A percentile compares a stretch with the other conserved stretches of the same genome.
These are phyloP conservation scores for Bombyx mori DNA, from an alignment of 1,140 invertebrate genomes.

Conservation along the genomic window ASM3026992v2 NC_085111.1:5198001-5198500, in stretches of 20 bases:
- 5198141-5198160: slow-evolving; percentile 27
- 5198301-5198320: too few relatives aligned
- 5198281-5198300: too few relatives aligned
- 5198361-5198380: too few relatives aligned
- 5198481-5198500: neutral
- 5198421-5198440: too few relatives aligned
- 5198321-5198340: too few relatives aligned
- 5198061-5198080: slow-evolving; percentile 23
- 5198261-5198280: too few relatives aligned
- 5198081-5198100: slow-evolving; percentile 49
- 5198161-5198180: slow-evolving; percentile 24
- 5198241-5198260: neutral
- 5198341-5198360: too few relatives aligned
- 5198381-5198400: too few relatives aligned
- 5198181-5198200: slow-evolving; percentile 29
- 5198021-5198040: too few relatives aligned
- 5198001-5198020: too few relatives aligned
- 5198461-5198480: neutral
- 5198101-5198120: slow-evolving; percentile 59
- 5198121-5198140: slow-evolving; percentile 51
- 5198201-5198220: slow-evolving; percentile 32
- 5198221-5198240: slow-evolving; percentile 27
- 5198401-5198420: too few relatives aligned
- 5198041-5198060: neutral
- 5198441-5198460: too few relatives aligned